Conservation (phyloP, 2,113 vertebrate species). For the Papio anubis region DNA sequence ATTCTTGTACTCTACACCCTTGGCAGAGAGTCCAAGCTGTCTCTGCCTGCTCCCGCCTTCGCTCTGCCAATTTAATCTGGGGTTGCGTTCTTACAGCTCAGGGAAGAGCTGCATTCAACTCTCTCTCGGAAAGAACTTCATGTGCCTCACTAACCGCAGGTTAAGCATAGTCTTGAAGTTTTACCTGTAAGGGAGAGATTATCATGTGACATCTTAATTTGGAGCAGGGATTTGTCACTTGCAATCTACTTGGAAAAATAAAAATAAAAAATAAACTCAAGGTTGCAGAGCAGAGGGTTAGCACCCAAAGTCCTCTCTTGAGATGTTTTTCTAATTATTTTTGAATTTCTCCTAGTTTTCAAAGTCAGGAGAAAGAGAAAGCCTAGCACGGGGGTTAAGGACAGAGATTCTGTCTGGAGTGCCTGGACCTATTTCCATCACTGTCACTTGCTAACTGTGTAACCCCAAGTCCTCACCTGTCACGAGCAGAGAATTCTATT, state of each 20-base stretch:
- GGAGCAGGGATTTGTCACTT: conserved; percentile 26
- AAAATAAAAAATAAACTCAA: not conserved
- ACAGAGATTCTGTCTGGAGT: not conserved
- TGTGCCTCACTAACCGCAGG: not conserved
- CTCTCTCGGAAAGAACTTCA: not conserved
- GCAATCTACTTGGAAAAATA: not conserved
- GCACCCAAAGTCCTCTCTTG: not conserved
- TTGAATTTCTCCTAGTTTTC: not conserved
- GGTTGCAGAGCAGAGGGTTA: not conserved
- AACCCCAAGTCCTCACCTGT: not conserved
- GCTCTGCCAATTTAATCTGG: not conserved
- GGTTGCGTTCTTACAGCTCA: not conserved
- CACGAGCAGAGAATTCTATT: not conserved
- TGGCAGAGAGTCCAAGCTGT: not conserved
- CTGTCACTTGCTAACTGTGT: not conserved
- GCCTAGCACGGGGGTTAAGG: not conserved
- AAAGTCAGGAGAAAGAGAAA: not conserved
- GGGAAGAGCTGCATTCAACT: not conserved
- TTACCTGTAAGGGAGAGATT: not conserved
- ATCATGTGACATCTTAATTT: not conserved
- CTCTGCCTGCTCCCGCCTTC: too few relatives aligned
- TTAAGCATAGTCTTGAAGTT: not conserved
- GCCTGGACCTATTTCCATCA: not conserved
- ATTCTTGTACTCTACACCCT: not conserved
- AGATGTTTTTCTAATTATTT: not conserved